Base-by-base conservation (phyloP, 2,113 vertebrate genomes). In the Pluvialis apricaria region DNA sequence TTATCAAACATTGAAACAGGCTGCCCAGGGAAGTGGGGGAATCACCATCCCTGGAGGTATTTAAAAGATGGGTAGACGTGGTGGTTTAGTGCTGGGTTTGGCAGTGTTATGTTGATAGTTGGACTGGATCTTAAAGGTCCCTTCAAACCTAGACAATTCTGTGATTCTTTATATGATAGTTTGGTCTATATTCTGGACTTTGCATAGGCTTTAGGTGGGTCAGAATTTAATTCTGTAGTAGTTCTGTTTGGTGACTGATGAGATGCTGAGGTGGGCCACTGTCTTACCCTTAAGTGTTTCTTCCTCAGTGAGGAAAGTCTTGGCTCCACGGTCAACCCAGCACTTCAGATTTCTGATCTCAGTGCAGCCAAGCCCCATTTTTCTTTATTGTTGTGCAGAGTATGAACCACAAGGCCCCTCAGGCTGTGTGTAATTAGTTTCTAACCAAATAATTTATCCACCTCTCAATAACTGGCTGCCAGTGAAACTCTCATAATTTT, bases 401-500 rank as follows among this genome's bases (percentile, higher is more conserved):
- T 62, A 44, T 7, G 44, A 94, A 86, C 91, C 3, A 0, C 84
- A 88, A 28, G 55, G 82, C 64, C 89, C 93, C 76, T 93, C 58
- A 16, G 95, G 87, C 91, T 87, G 45, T 69, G 66, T 79, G 84
- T 95, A 94, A 85, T 96, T 96, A 91, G 78, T 82, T 94, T 92
- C 87, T 95, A 94, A 92, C 87, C 87, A 97, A 95, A 96, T 94
- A 90, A 95, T 90, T 95, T 87, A 95, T 96, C 91, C 87, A 77
- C 91, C 92, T 90, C 81, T 95, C 96, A 97, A 38, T 91, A 95
- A 90, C 87, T 88, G 89, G 78, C 84, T 96, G 91, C 90, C 71
- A 94, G 75, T 90, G 60, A 95, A 80, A 75, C 94, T 81, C 88
- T 96, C 71, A 16, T 69, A 69, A 90, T 80, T 94, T 92, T 97